Base-by-base conservation (phyloP, 2,888 invertebrate genomes). In the Candidula unifasciata region DNA sequence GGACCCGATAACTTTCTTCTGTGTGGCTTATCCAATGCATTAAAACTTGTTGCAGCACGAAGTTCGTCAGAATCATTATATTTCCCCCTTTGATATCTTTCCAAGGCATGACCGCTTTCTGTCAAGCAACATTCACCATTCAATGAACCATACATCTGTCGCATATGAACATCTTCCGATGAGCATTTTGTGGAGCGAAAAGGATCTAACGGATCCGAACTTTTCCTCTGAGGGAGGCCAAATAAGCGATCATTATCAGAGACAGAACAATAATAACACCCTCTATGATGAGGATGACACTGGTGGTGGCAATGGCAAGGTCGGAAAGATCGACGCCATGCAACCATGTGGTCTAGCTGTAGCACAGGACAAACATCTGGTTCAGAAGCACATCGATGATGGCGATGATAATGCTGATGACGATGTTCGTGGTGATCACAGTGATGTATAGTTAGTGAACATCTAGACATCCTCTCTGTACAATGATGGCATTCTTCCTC, bases 401-500 rank as follows among this genome's bases (percentile, higher is more conserved):
- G 57, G n/a, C 66, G 80, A 33, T 52, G 69, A 68, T 27, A 68
- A 52, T 80, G 80, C 8, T 30, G 35, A 33, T 80, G 54, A n/a
- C 71, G 80, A 54, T 71, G 71, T 33, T n/a, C n/a, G 18, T 30
- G 30, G 33, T 69, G 69, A 30, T 57, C 27, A 24, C 24, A 37
- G 27, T 69, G 69, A 77, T 35, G 60, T 5, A 37, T 21, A 37
- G 71, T 21, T 71, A 24, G 21, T 35, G 57, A 60, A 54, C 57
- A 8, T 18, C n/a, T 33, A 24, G 73, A 73, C 69, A 21, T 21
- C 10, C 73, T 3, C 10, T 73, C n/a, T 21, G 10, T 33, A 33
- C 0, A 6, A 60, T 35, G 8, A 35, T 77, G 2, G 18, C 33
- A n/a, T 33, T 18, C 33, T 13, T 24, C 33, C 24, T 21, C 21